These are phyloP conservation scores for Rousettus leschenaultii DNA, from an alignment of 2,113 vertebrate genomes.

Conservation along the genomic window DNA sequence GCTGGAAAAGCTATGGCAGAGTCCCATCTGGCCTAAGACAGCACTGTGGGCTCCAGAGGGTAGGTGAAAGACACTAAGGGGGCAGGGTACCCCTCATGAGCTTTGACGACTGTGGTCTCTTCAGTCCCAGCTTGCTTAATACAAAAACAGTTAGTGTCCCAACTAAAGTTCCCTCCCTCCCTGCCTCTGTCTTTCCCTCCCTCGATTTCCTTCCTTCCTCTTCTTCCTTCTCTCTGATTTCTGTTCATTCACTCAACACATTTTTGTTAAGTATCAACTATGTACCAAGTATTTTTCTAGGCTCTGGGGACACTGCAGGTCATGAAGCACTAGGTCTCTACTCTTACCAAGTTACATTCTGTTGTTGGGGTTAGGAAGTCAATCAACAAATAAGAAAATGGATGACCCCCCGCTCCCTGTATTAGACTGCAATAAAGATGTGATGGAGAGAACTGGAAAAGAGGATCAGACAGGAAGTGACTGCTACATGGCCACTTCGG, in stretches of 20 bases:
- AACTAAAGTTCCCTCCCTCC: not conserved
- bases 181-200: not conserved
- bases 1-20: not conserved
- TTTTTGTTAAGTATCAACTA: not conserved
- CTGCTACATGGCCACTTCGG: not conserved
- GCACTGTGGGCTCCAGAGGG: not conserved
- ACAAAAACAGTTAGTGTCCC: not conserved
- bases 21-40: not conserved
- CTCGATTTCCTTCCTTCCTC: not conserved
- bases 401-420: no score
- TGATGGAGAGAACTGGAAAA: not conserved
- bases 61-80: not conserved
- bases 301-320: not conserved
- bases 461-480: no score
- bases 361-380: not conserved
- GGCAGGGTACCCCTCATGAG: not conserved
- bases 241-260: not conserved
- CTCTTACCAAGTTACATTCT: not conserved
- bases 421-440: no score
- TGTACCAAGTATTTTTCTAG: not conserved
- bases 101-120: not conserved
- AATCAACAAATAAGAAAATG: not conserved
- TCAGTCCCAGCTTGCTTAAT: not conserved
- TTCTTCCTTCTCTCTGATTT: not conserved
- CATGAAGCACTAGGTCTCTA: not conserved